Conservation (phyloP, 2,113 vertebrate genomes). For the Penelope pileata region DNA sequence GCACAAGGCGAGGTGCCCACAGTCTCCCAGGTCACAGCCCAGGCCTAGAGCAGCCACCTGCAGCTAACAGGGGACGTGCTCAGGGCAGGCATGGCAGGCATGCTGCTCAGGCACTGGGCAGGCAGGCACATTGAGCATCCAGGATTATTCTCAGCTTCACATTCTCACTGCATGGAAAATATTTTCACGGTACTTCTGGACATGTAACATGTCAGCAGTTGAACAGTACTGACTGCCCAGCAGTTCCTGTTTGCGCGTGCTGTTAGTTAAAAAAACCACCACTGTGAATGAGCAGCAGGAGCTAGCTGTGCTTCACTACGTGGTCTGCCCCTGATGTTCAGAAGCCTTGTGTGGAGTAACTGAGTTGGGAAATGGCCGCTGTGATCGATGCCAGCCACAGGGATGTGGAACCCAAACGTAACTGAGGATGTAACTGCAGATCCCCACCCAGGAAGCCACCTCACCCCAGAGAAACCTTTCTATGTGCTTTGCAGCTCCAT, state of each 20-base stretch:
- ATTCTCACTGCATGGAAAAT: rapidly evolving
- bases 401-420: no score
- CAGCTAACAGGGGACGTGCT: rapidly evolving
- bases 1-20: rapidly evolving
- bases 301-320: rapidly evolving
- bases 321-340: not conserved
- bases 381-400: not conserved
- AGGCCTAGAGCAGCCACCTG: not conserved
- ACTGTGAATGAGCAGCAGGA: no score
- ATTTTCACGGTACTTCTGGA: not conserved
- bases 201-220: not conserved
- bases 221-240: rapidly evolving
- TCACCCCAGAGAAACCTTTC: no score
- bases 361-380: not conserved
- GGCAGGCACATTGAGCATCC: not conserved
- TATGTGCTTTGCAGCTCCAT: not conserved
- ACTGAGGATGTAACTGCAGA: no score
- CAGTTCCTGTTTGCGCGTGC: no score
- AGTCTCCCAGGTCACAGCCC: not conserved
- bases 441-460: rapidly evolving
- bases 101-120: rapidly evolving
- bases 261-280: not conserved
- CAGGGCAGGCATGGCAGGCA: not conserved
- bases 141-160: rapidly evolving
- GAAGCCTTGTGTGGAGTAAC: rapidly evolving